phyloP scores from a whole-genome alignment of 2,888 invertebrate genomes.

The Deilephila porcellus region DNA sequence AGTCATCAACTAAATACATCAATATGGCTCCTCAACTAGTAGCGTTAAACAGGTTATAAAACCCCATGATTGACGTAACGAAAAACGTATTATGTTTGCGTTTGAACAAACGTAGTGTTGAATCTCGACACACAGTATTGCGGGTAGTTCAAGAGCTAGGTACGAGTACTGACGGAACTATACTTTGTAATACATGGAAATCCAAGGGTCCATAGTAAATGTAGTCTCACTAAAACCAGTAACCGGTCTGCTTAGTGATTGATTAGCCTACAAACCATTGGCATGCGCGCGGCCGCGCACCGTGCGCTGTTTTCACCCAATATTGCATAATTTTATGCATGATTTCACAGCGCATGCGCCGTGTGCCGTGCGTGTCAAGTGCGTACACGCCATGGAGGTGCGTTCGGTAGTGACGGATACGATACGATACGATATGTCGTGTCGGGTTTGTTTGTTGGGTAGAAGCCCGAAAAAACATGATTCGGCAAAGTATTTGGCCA shows the following conservation, averaged over 20 bases:
- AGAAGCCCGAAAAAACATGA: too few species aligned
- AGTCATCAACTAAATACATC: too few species aligned
- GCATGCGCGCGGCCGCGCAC: conserved; percentile 42
- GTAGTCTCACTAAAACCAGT: neutral
- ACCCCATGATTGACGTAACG: too few species aligned
- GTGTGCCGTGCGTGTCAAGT: conserved; percentile 45
- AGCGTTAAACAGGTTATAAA: too few species aligned
- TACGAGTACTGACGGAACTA: too few species aligned
- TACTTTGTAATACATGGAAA: neutral
- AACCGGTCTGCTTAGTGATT: conserved; percentile 32
- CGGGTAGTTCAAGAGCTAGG: too few species aligned
- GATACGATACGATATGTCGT: conserved; percentile 4
- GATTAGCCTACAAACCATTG: conserved; percentile 45
- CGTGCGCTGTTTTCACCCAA: conserved; percentile 61
- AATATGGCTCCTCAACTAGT: too few species aligned
- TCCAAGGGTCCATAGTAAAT: neutral
- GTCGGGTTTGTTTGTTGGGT: neutral
- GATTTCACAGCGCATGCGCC: conserved; percentile 53
- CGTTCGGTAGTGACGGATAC: conserved; percentile 2
- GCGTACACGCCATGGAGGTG: conserved; percentile 39
- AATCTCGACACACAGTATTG: too few species aligned
- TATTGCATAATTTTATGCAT: conserved; percentile 67
- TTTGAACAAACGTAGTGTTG: too few species aligned
- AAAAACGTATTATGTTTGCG: too few species aligned
- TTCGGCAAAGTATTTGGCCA: too few species aligned